phyloP scores from a whole-genome alignment of 2,797 vertebrate species.

The Margarornis squamiger region DNA sequence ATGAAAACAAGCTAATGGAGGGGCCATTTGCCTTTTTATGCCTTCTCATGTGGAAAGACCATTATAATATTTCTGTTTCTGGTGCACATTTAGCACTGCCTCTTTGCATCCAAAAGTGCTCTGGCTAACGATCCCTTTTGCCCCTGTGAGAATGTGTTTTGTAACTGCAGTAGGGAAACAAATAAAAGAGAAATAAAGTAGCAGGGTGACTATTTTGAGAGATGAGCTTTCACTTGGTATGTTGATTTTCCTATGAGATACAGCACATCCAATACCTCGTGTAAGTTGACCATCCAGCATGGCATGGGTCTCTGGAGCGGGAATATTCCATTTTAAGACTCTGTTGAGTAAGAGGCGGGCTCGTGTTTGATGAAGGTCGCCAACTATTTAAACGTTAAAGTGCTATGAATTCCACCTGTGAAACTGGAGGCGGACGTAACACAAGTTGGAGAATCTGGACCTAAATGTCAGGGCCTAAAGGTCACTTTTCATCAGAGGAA shows the following conservation, averaged over 20 bases:
- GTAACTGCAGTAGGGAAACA: slow-evolving; percentile 1
- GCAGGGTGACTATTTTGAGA: slow-evolving; percentile 34
- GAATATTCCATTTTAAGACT: slow-evolving; percentile 51
- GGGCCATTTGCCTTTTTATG: background rate
- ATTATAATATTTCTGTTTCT: background rate
- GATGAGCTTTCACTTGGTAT: background rate
- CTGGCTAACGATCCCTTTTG: background rate
- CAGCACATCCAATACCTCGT: background rate
- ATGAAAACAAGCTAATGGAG: background rate
- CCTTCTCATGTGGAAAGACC: background rate
- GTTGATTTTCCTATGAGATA: slow-evolving; percentile 28
- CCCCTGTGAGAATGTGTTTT: slow-evolving; percentile 28
- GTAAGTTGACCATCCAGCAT: slow-evolving; percentile 11
- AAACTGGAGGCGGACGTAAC: slow-evolving; percentile 56
- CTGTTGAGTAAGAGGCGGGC: background rate
- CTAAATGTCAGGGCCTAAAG: slow-evolving; percentile 58
- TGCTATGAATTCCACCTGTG: slow-evolving; percentile 51
- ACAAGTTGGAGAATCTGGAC: slow-evolving; percentile 31
- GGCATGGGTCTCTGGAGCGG: background rate
- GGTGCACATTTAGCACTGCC: background rate
- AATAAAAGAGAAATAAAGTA: slow-evolving; percentile 41
- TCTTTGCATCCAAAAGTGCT: background rate
- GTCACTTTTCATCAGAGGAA: slow-evolving; percentile 15
- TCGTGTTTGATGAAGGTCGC: background rate
- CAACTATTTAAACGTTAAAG: slow-evolving; percentile 25